These are phyloP conservation scores for Poecilobothrus nobilitatus DNA, from an alignment of 2,888 invertebrate species.

Conservation along the genomic window DNA sequence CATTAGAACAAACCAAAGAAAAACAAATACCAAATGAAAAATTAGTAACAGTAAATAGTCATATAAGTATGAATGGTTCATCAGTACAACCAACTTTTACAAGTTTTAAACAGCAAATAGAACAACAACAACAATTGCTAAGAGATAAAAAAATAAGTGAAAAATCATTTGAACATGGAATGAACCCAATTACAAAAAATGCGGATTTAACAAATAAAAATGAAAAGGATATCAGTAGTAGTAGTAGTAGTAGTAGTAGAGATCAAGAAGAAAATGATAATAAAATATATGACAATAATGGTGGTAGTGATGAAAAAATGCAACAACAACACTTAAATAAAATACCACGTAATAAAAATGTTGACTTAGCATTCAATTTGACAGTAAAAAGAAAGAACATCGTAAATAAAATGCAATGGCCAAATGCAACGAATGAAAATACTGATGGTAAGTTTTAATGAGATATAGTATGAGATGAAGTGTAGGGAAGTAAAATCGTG, in stretches of 20 bases:
- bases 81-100: neutral
- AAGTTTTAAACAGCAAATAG: conserved; percentile 20
- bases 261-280: neutral
- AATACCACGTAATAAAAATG: conserved; percentile 44
- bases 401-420: neutral
- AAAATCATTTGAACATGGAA: too few species aligned
- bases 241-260: too few species aligned
- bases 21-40: conserved; percentile 20
- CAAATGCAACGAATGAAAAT: neutral
- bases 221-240: neutral
- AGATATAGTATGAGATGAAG: too few species aligned
- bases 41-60: conserved; percentile 44
- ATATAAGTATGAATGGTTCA: conserved; percentile 33
- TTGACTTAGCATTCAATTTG: conserved; percentile 42
- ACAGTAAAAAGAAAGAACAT: conserved; percentile 14
- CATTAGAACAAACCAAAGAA: conserved; percentile 20
- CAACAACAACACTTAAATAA: conserved; percentile 24
- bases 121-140: conserved; percentile 30
- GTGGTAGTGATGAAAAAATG: neutral
- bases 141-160: conserved; percentile 10
- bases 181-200: neutral
- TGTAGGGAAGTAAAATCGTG: too few species aligned
- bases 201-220: neutral
- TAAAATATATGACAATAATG: neutral
- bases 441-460: neutral